Base-by-base conservation (phyloP, 2,113 vertebrate species). In the Phoenicopterus ruber region DNA sequence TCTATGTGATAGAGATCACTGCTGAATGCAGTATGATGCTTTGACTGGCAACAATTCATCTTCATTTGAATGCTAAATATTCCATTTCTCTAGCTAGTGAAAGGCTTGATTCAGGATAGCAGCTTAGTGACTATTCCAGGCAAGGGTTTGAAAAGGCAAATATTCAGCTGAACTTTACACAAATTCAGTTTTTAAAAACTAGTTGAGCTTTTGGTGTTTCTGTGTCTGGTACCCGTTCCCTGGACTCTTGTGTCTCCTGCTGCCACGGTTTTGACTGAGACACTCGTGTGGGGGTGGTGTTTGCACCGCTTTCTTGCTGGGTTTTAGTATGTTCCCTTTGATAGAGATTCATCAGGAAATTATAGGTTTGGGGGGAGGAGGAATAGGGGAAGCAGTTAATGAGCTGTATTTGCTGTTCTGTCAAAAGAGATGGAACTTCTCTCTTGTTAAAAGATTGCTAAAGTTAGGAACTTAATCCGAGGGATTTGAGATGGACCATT, bases 1-100 rank as follows among this genome's bases (percentile, higher is more conserved):
- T 86, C 47, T 52, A 77, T 17, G 5, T 74, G 85, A 81, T 72
- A 4, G 15, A 74, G 57, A 86, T 96, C 46, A 3, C 74, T 90
- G 91, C 86, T 95, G 82, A 83, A 91, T 89, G 74, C 70, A 47
- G 8, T 32, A 54, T 25, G 63, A 72, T 94, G 92, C 91, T 90
- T 95, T 80, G 91, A 87, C 79, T 94, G 90, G 85, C 72, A 91
- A 70, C 67, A 58, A 54, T 94, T 93, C 3, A 0, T 93, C 91
- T 93, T 94, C 82, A 78, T 85, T 91, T 94, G 85, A 91, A 79
- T 21, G 8, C 55, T 94, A 93, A 91, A 54, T 69, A 81, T 81
- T 95, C 87, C 38, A 83, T 92, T 95, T 95, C 79, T 94, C 74
- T 71, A 78, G 57, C 72, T 50, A 42, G 42, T 54, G 70, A 85